Percentiles rank a stretch among this genome's conserved stretches.
These are phyloP conservation scores for Ptiloglossa arizonensis DNA, from an alignment of 1,140 invertebrate species.

Conservation along the genomic window DNA sequence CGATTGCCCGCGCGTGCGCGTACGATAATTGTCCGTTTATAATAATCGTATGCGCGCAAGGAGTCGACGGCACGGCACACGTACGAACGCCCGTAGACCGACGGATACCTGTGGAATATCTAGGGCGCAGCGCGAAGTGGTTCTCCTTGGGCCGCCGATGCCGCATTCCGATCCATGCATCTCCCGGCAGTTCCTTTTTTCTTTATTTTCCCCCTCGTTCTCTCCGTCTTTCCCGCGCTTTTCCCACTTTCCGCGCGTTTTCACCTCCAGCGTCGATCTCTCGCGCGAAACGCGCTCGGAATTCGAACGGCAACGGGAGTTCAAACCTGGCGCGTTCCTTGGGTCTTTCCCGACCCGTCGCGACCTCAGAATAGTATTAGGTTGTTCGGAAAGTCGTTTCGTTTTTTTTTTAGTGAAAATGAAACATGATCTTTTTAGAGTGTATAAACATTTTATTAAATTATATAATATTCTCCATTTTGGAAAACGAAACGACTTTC, in stretches of 20 bases:
- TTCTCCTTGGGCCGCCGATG: slow-evolving; percentile 74
- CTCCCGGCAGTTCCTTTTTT: slow-evolving; percentile 57
- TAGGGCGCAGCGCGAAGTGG: slow-evolving; percentile 72
- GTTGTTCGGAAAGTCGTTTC: no score
- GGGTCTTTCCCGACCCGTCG: no score
- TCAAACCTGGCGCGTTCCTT: no score
- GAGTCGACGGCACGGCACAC: slow-evolving; percentile 6
- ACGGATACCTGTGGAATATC: slow-evolving; percentile 59
- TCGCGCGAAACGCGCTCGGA: no score
- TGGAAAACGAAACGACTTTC: no score
- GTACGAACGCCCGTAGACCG: slow-evolving; percentile 4
- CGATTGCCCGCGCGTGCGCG: neutral
- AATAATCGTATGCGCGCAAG: slow-evolving; percentile 3
- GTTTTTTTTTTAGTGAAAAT: no score
- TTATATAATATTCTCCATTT: no score
- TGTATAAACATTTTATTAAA: no score
- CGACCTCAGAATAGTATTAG: no score
- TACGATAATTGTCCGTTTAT: slow-evolving; percentile 23
- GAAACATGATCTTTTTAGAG: no score
- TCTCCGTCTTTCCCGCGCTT: slow-evolving; percentile 18
- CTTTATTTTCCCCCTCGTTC: slow-evolving; percentile 26
- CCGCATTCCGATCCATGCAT: slow-evolving; percentile 74
- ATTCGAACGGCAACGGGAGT: no score
- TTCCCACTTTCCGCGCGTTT: neutral
- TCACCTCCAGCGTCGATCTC: no score